Evolutionary conservation across 2,797 vertebrate genomes (phyloP).

Genomic region (Microctenopoma steveboyesi): DNA sequence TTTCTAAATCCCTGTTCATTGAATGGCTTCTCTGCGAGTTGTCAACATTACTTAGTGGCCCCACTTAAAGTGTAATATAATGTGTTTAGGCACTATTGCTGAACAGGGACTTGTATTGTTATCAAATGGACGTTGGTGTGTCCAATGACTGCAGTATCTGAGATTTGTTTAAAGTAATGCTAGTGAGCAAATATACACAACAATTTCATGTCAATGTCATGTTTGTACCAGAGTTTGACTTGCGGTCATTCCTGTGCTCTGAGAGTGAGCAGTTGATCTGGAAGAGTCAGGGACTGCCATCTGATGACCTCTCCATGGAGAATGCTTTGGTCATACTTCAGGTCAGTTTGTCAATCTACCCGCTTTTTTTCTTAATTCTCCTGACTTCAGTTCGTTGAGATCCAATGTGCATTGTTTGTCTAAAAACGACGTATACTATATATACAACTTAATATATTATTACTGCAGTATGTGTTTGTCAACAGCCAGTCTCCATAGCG

Average conservation of each 20-base stretch:
- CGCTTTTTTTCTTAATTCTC: conserved; percentile 5
- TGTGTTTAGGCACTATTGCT: background rate
- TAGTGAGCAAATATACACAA: conserved; percentile 79
- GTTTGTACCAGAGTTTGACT: conserved; percentile 87
- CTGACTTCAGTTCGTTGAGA: background rate
- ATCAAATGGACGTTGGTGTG: background rate
- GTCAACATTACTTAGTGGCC: conserved; percentile 6
- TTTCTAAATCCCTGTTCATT: background rate
- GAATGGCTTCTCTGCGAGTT: background rate
- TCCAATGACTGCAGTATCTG: background rate
- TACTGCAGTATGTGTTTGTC: conserved; percentile 4
- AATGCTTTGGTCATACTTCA: conserved; percentile 97
- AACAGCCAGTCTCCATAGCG: background rate
- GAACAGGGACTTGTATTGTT: background rate
- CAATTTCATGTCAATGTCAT: conserved; percentile 49
- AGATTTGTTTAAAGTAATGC: conserved; percentile 2
- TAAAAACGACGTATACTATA: background rate
- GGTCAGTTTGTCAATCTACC: conserved; percentile 73
- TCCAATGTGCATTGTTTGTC: background rate
- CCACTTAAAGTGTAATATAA: background rate
- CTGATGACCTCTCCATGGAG: conserved; percentile 98
- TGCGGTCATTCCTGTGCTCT: conserved; percentile 92
- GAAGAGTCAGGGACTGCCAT: conserved; percentile 97
- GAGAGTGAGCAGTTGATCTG: conserved; percentile 98
- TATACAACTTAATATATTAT: background rate